Conservation (phyloP, 2,797 vertebrate genomes). For the Channa striata region DNA sequence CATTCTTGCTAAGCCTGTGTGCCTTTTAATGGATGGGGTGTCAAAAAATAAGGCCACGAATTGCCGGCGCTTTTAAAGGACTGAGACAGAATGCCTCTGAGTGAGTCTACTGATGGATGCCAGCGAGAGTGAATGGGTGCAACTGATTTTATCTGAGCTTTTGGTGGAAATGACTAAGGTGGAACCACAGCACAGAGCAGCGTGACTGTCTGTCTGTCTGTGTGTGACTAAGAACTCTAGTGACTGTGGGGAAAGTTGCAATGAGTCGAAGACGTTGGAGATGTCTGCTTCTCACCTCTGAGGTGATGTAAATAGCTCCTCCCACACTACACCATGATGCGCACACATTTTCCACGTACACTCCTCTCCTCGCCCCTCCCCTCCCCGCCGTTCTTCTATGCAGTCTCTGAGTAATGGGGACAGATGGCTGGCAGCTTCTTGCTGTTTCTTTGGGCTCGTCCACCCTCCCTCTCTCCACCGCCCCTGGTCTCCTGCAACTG, state of each 20-base stretch:
- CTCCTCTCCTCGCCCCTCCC: slow-evolving; percentile 27
- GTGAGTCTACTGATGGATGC: slow-evolving; percentile 58
- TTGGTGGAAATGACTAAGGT: slow-evolving; percentile 26
- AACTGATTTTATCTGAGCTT: slow-evolving; percentile 47
- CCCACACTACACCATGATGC: slow-evolving; percentile 21
- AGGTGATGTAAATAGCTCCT: slow-evolving; percentile 20
- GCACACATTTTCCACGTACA: slow-evolving; percentile 27
- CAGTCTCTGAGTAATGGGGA: slow-evolving; percentile 76
- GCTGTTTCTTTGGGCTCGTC: slow-evolving; percentile 73
- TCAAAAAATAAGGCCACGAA: slow-evolving; percentile 55
- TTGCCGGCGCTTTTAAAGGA: slow-evolving; percentile 41
- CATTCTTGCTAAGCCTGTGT: slow-evolving; percentile 22
- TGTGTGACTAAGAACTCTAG: slow-evolving; percentile 18
- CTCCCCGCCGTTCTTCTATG: slow-evolving; percentile 54
- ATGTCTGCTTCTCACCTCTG: slow-evolving; percentile 30
- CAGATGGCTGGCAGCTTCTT: slow-evolving; percentile 81
- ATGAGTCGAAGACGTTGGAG: slow-evolving; percentile 18
- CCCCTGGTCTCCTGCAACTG: slow-evolving; percentile 74
- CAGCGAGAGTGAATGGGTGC: slow-evolving; percentile 36
- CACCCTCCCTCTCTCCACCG: slow-evolving; percentile 39
- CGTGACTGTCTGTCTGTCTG: slow-evolving; percentile 31
- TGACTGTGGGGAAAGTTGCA: slow-evolving; percentile 18
- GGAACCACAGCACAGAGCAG: slow-evolving; percentile 9
- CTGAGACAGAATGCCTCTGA: slow-evolving; percentile 45
- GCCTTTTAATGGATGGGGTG: slow-evolving; percentile 53